These are phyloP conservation scores for Charanyca ferruginea DNA, from an alignment of 2,888 invertebrate species.

Conservation along the genomic window DNA sequence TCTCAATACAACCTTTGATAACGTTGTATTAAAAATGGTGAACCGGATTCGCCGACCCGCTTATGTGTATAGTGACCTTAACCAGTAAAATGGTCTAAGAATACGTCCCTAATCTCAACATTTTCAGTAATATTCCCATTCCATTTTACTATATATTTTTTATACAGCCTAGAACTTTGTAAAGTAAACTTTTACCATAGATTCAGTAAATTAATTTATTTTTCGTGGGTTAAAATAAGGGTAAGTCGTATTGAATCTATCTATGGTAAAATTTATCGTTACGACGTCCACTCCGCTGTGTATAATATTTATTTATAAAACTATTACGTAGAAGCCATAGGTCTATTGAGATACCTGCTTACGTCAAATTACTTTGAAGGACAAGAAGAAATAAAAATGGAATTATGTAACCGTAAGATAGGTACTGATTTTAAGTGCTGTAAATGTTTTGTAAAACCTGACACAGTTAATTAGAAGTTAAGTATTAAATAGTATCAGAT, in stretches of 20 bases:
- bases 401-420: not conserved
- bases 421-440: not conserved
- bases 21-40: too few species aligned
- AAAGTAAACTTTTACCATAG: too few species aligned
- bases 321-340: conserved; percentile 9
- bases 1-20: too few species aligned
- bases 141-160: not conserved
- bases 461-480: not conserved
- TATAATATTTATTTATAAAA: conserved; percentile 1
- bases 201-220: too few species aligned
- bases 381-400: not conserved
- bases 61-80: too few species aligned
- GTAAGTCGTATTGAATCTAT: too few species aligned
- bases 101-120: conserved; percentile 28
- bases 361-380: conserved; percentile 15
- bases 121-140: conserved; percentile 26
- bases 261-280: too few species aligned
- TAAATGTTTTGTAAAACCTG: not conserved
- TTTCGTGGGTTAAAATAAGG: too few species aligned
- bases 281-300: too few species aligned
- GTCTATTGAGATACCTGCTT: conserved; percentile 2
- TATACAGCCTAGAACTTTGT: too few species aligned
- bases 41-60: too few species aligned
- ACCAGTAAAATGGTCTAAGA: conserved; percentile 43
- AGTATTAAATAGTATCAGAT: not conserved